Base-by-base conservation (phyloP, 2,888 invertebrate species). In the Pollenia griseotomentosa region DNA sequence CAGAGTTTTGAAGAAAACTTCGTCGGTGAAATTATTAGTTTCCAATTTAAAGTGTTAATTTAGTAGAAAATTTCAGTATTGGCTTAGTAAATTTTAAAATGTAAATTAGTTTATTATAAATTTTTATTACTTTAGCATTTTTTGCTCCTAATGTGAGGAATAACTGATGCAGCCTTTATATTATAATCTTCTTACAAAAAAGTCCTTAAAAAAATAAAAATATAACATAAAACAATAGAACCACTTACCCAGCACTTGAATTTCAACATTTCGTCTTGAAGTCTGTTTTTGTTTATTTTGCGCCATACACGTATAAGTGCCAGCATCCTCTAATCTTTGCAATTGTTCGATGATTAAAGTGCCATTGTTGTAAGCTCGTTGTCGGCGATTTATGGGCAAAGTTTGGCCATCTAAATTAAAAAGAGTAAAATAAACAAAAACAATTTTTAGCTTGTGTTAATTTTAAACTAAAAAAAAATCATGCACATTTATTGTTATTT, bases 261-360 rank as follows among this genome's bases (percentile, higher is more conserved):
- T 96, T 93, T 96, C 96, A 12, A 96, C 96, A 89, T 96, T 96
- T 74, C 96, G 94, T 87, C 97, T 95, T 33, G 97, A 96, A 1
- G 96, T 96, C 91, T 97, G 96, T 85, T 96, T 96, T 92, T 97
- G 97, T 88, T 97, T 95, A 93, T 97, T 98, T 88, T 96, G 95
- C 0, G 98, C 98, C 90, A 97, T 97, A 93, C 98, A 98, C 68
- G 97, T 97, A 94, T 98, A 98, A 12, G 97, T 96, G 75, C 98
- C 98, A 11, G 97, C 97, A 93, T 98, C 98, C 90, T 97, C 97
- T 68, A 95, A 95, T 74, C 97, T 95, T 93, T 97, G 97, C 70
- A 98, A 96, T 92, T 97, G 97, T 92, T 97, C 96, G 83, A 98
- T 96, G 82, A 97, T 96, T 88, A 98, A 94, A 11, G 97, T 97